phyloP scores from a whole-genome alignment of 2,113 vertebrate species.

The Diadophis punctatus region DNA sequence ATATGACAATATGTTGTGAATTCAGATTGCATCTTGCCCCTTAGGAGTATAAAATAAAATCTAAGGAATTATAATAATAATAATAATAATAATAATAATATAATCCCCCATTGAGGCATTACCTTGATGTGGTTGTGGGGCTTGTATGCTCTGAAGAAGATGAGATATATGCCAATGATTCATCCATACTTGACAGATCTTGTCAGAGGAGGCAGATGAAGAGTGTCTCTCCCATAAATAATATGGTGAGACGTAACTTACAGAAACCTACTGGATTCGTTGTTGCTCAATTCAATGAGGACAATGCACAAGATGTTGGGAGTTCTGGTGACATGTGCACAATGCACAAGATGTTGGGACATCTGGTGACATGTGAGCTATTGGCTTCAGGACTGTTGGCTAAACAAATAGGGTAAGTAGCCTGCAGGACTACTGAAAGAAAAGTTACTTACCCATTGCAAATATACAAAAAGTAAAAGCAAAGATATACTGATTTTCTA shows the following conservation, averaged over 20 bases:
- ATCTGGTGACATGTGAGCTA: neutral
- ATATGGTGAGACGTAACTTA: neutral
- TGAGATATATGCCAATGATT: neutral
- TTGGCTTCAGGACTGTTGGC: neutral
- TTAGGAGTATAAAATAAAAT: neutral
- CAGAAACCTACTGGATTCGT: neutral
- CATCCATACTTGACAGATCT: neutral
- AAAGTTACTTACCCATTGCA: neutral
- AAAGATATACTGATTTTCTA: neutral
- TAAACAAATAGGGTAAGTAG: neutral
- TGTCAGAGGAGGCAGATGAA: neutral
- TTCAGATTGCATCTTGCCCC: constrained; percentile 4
- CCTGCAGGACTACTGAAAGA: neutral
- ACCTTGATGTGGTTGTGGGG: neutral
- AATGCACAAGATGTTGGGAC: neutral
- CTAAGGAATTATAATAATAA: neutral
- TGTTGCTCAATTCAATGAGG: neutral
- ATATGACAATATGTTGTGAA: neutral
- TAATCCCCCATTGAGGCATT: neutral
- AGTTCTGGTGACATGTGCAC: neutral
- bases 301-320: neutral
- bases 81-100: neutral
- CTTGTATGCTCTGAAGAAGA: neutral
- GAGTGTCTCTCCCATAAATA: neutral
- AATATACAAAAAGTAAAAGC: neutral